Conservation (phyloP, 2,888 invertebrate genomes). For the Phaedon cochleariae region DNA sequence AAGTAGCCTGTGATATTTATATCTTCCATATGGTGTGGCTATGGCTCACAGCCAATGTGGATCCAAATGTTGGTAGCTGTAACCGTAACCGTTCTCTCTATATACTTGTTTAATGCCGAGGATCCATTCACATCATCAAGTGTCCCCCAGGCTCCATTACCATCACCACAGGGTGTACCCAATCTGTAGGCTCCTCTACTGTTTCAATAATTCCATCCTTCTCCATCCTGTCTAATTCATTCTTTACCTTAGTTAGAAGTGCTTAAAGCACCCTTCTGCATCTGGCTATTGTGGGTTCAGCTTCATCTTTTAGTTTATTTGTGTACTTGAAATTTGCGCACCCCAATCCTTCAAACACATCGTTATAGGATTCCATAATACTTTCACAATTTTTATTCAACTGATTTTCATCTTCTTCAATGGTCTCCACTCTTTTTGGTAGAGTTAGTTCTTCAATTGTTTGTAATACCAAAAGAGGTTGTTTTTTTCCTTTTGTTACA, state of each 20-base stretch:
- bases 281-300: no score
- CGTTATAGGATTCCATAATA: slow-evolving; percentile 4
- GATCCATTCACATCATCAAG: slow-evolving; percentile 14
- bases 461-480: neutral
- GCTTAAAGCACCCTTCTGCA: no score
- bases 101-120: slow-evolving; percentile 18
- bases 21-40: neutral
- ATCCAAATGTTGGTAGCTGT: slow-evolving; percentile 9
- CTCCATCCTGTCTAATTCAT: slow-evolving; percentile 6
- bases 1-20: no score
- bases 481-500: neutral
- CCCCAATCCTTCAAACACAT: slow-evolving; percentile 9
- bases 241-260: neutral
- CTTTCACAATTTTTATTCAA: neutral
- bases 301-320: slow-evolving; percentile 7
- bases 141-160: slow-evolving; percentile 3
- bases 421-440: neutral
- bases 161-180: slow-evolving; percentile 7
- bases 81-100: neutral
- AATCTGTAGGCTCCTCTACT: slow-evolving; percentile 1
- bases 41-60: neutral
- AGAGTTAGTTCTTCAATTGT: neutral
- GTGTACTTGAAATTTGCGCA: slow-evolving; percentile 4
- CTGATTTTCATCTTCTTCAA: neutral
- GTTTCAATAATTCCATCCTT: slow-evolving; percentile 1